Conservation (phyloP, 92 coral and sea anemone species). For the Meandrina meandrites region DNA sequence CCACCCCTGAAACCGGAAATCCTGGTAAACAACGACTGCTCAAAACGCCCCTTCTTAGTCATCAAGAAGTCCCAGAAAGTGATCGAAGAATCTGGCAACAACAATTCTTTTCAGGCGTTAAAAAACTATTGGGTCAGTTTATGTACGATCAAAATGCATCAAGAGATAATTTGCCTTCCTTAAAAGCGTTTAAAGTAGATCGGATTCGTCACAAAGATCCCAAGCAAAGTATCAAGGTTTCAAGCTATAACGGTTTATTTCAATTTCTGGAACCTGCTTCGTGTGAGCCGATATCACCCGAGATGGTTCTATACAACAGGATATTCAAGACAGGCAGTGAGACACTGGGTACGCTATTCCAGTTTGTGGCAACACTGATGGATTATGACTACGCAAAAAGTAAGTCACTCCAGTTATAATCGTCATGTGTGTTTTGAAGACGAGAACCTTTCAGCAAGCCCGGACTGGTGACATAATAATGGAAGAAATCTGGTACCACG, state of each 20-base stretch:
- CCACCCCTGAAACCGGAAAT: too few species aligned
- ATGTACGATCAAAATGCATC: neutral
- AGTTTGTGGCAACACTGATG: neutral
- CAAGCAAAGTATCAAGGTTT: too few species aligned
- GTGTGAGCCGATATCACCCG: constrained; percentile 43
- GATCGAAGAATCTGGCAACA: neutral
- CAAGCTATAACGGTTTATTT: constrained; percentile 19
- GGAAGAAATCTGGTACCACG: too few species aligned
- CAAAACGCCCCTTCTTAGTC: neutral
- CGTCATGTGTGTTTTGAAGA: too few species aligned
- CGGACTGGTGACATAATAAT: too few species aligned
- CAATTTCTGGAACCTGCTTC: neutral
- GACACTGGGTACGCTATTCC: constrained; percentile 8
- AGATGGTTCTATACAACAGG: constrained; percentile 51
- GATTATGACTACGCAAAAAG: neutral
- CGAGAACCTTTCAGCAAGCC: too few species aligned
- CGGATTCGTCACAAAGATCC: too few species aligned
- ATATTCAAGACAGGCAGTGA: constrained; percentile 61
- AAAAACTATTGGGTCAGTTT: neutral
- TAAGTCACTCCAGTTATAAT: too few species aligned
- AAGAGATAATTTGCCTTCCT: too few species aligned
- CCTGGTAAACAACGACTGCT: neutral
- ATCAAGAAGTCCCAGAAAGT: neutral
- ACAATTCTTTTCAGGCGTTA: neutral
- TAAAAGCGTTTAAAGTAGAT: too few species aligned